Evolutionary conservation across 1,140 invertebrate species (phyloP).

Genomic region (Hyphantria cunea): DNA sequence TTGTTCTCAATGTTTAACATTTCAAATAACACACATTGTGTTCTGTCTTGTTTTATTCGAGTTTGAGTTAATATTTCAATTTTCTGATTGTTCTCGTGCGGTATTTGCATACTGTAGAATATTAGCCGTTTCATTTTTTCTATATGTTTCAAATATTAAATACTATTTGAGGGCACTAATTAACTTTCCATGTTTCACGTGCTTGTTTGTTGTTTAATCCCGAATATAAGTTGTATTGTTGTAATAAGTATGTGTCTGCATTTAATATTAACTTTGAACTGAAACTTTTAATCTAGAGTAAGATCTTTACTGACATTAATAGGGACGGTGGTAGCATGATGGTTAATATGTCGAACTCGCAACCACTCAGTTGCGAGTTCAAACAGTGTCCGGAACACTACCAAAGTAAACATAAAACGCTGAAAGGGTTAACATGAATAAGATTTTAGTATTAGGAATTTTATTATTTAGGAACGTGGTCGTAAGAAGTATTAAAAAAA

Average conservation of each 20-base stretch:
- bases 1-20: conserved; percentile 20
- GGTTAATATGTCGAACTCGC: too few relatives aligned
- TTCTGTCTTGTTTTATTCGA: conserved; percentile 25
- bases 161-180: conserved; percentile 19
- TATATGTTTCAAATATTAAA: conserved; percentile 16
- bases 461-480: too few relatives aligned
- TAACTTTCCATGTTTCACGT: conserved; percentile 21
- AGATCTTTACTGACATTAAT: background rate
- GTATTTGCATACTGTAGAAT: conserved; percentile 21
- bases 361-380: too few relatives aligned
- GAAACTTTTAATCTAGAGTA: background rate
- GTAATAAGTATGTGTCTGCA: background rate
- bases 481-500: too few relatives aligned
- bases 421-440: too few relatives aligned
- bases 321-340: too few relatives aligned
- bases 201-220: conserved; percentile 13
- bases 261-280: background rate
- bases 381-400: too few relatives aligned
- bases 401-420: too few relatives aligned
- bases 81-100: conserved; percentile 20
- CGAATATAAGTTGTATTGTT: conserved; percentile 13
- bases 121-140: conserved; percentile 25
- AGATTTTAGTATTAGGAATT: too few relatives aligned
- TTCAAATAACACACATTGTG: conserved; percentile 26
- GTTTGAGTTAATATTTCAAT: conserved; percentile 29